Conservation (phyloP, 2,797 vertebrate genomes). For the Enteromius anoplus region DNA sequence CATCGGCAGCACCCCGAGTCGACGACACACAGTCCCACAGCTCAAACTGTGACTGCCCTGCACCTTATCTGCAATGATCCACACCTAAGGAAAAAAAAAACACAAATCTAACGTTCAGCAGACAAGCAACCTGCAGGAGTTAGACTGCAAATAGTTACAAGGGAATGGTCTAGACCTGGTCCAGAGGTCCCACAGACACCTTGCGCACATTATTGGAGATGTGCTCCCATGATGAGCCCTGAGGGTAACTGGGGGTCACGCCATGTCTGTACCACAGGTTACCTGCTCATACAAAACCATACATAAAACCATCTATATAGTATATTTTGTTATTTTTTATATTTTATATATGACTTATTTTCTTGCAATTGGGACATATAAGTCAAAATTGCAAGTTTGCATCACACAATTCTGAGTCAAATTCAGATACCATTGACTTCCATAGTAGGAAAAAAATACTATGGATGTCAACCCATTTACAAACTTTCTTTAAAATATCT, state of each 20-base stretch:
- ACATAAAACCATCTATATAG: not conserved
- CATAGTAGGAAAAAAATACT: no score
- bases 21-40: conserved; percentile 92
- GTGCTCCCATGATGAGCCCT: conserved; percentile 92
- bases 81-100: conserved; percentile 78
- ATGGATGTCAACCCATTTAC: no score
- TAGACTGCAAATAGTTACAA: not conserved
- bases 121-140: not conserved
- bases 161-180: conserved; percentile 82
- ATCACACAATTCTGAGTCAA: no score
- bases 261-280: conserved; percentile 94
- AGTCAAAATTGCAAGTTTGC: no score
- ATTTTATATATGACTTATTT: no score
- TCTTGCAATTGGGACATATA: no score
- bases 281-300: conserved; percentile 72
- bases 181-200: conserved; percentile 91
- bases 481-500: no score
- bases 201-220: conserved; percentile 95
- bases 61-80: conserved; percentile 97
- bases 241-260: conserved; percentile 92
- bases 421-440: no score
- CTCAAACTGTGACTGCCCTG: conserved; percentile 95
- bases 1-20: conserved; percentile 85
- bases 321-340: no score
- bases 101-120: not conserved